phyloP scores from a whole-genome alignment of 1,140 invertebrate genomes.

The Chelonus insularis region DNA sequence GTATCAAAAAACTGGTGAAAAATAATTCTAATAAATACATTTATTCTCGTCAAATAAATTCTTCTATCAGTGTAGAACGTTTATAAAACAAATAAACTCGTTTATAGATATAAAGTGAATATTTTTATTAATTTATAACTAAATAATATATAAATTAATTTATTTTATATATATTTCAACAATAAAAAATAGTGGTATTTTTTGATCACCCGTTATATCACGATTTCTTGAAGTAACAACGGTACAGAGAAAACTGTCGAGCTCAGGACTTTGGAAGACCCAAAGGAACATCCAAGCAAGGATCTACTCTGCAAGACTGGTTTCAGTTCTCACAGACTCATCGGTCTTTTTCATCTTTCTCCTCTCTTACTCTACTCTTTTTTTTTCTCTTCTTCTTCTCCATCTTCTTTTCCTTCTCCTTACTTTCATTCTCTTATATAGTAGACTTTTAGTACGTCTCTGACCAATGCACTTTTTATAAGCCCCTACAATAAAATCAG shows the following conservation, averaged over 20 bases:
- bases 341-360: conserved; percentile 4
- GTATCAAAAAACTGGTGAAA: too few relatives aligned
- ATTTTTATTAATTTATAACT: too few relatives aligned
- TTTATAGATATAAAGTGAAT: too few relatives aligned
- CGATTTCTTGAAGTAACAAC: conserved; percentile 22
- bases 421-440: conserved; percentile 15
- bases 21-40: too few relatives aligned
- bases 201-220: conserved; percentile 30
- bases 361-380: conserved; percentile 2
- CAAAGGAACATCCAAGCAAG: conserved; percentile 25
- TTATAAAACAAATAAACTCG: too few relatives aligned
- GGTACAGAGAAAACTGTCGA: conserved; percentile 35
- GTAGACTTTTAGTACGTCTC: conserved; percentile 12
- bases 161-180: background rate
- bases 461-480: conserved; percentile 29
- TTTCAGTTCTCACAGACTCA: conserved; percentile 38
- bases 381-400: conserved; percentile 13
- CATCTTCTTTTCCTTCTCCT: conserved; percentile 16
- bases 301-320: conserved; percentile 34
- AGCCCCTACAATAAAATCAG: conserved; percentile 30
- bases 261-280: conserved; percentile 27
- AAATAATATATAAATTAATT: too few relatives aligned
- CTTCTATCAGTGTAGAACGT: too few relatives aligned
- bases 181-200: background rate
- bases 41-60: too few relatives aligned